Evolutionary conservation across 2,888 invertebrate species (phyloP), one percentile per base, ranked within the genome.

Genomic region (Cetonia aurata): DNA sequence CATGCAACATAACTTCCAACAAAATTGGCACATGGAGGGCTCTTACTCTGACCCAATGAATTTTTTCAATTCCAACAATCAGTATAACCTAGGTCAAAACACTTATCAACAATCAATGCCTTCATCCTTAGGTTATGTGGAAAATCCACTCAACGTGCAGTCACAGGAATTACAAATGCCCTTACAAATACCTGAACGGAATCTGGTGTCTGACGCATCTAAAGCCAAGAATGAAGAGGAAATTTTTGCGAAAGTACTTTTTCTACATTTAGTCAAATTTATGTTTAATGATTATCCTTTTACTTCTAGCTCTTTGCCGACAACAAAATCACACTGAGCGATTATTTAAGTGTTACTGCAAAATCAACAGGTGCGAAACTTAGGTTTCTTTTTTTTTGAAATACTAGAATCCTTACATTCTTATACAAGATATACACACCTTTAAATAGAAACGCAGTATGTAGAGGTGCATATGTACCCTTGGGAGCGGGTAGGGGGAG

Each of bases 251-350:
- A 77, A 77, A 74, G 79, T 78, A 78, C 75, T 69, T 15, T 70
- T n/a, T 17, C 6, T 12, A 13, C 62, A 15, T 56, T 53, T 59
- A 50, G 37, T 37, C 2, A 37, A 70, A 55, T 52, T 59, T 71
- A 9, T 56, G 46, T 56, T 72, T 37, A 67, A 41, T 66, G 71
- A 76, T 77, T 72, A 13, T 13, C 10, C 41, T 57, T 57, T n/a
- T 56, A 8, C 33, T 84, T 83, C 74, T 78, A 85, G 84, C 77
- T 84, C 25, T 83, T 83, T 76, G 81, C 80, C 72, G 83, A 84
- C 65, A 82, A 83, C 79, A 83, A 82, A 78, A 84, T 84, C 70
- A 80, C 79, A 52, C 78, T 85, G 67, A 81, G 83, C 56, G 84
- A 85, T 73, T 85, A 81, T 77, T 77, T 85, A 73, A 79, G 81